Evolutionary conservation across 2,797 vertebrate genomes (phyloP).

Genomic region (Macrochelys suwanniensis): DNA sequence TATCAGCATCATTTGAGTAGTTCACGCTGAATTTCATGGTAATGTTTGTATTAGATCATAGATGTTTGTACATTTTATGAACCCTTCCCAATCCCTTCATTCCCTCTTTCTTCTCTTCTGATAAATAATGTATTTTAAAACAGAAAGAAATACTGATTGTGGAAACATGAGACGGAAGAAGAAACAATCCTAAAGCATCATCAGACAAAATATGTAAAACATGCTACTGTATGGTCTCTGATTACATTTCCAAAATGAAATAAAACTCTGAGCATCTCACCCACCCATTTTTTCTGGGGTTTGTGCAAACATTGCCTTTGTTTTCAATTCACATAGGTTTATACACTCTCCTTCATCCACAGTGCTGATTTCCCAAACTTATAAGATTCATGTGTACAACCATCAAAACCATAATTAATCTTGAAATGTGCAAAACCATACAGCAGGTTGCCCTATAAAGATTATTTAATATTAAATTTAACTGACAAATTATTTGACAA

Average conservation of each 20-base stretch:
- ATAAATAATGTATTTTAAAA: background rate
- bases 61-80: background rate
- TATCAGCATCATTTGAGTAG: background rate
- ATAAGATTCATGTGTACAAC: background rate
- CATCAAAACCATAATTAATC: background rate
- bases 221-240: background rate
- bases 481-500: slow-evolving; percentile 65
- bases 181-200: background rate
- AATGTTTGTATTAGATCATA: background rate
- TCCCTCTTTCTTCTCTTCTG: background rate
- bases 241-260: background rate
- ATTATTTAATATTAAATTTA: slow-evolving; percentile 62
- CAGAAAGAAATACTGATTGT: background rate
- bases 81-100: background rate
- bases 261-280: background rate
- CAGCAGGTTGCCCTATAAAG: slow-evolving; percentile 14
- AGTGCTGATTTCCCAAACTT: background rate
- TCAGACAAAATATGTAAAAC: background rate
- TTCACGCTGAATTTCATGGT: background rate
- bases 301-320: background rate
- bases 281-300: accelerated
- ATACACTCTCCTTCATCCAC: accelerated
- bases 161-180: background rate
- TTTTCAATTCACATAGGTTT: background rate
- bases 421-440: background rate